These are phyloP conservation scores for Neuroterus valhalla DNA, from an alignment of 1,140 invertebrate genomes.

Conservation along the genomic window DNA sequence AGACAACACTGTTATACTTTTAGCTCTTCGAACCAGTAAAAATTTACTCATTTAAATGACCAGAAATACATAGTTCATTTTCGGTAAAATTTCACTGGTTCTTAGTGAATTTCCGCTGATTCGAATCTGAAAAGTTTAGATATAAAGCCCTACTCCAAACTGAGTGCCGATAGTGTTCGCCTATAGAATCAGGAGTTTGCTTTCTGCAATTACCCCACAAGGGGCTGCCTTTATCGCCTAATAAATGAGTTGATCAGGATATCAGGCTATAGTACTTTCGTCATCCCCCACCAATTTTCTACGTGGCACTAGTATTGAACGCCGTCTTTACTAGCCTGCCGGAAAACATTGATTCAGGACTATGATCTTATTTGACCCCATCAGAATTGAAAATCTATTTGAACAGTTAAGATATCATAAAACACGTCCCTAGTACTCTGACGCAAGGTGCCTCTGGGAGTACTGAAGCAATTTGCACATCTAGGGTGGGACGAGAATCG, in stretches of 20 bases:
- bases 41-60: no score
- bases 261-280: background rate
- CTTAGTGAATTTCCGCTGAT: no score
- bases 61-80: no score
- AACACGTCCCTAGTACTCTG: background rate
- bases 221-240: background rate
- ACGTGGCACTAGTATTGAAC: slow-evolving; percentile 18
- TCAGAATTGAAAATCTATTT: background rate
- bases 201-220: background rate
- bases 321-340: slow-evolving; percentile 11
- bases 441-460: background rate
- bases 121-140: no score
- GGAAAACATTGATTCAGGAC: slow-evolving; percentile 20
- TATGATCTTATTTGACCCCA: slow-evolving; percentile 4
- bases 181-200: background rate
- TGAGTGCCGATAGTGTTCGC: no score
- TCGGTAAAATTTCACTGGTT: no score
- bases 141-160: no score
- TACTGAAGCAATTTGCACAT: background rate
- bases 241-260: slow-evolving; percentile 11
- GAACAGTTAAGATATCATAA: background rate
- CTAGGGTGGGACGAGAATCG: background rate
- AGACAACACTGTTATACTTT: no score
- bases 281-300: slow-evolving; percentile 12
- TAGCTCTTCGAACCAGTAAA: no score